Percentiles rank a stretch among this genome's conserved stretches.
These are phyloP conservation scores for Magallana nippona DNA, from an alignment of 2,888 invertebrate species.

Conservation along the genomic window DNA sequence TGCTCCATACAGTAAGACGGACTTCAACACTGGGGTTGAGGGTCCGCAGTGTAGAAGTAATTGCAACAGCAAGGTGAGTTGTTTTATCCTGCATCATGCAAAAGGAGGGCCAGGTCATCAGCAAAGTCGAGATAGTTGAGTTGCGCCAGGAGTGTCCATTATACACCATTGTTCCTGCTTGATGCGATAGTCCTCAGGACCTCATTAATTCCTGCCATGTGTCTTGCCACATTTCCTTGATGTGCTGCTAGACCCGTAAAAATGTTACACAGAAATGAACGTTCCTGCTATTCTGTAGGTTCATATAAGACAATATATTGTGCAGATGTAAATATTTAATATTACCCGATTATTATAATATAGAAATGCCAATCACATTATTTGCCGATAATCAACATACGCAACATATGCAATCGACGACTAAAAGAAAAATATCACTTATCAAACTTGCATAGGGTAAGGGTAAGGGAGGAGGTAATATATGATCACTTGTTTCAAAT, in stretches of 20 bases:
- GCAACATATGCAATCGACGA: no score
- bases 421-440: no score
- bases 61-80: background rate
- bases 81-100: slow-evolving; percentile 11
- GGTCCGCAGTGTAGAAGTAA: background rate
- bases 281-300: no score
- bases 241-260: background rate
- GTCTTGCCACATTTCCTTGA: background rate
- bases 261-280: no score
- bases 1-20: slow-evolving; percentile 12
- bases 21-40: slow-evolving; percentile 16
- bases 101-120: slow-evolving; percentile 19
- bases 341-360: no score
- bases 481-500: no score
- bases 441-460: no score
- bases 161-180: slow-evolving; percentile 6
- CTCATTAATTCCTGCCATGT: slow-evolving; percentile 15
- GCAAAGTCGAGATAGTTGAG: slow-evolving; percentile 42
- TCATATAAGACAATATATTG: no score
- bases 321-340: no score
- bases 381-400: no score
- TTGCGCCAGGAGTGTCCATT: slow-evolving; percentile 42
- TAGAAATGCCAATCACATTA: no score
- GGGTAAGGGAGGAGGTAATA: no score
- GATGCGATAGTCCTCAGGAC: slow-evolving; percentile 30